A percentile compares a stretch with the other conserved stretches of the same genome.
phyloP scores from a whole-genome alignment of 2,888 invertebrate species.

The Cryptocephalus primarius region DNA sequence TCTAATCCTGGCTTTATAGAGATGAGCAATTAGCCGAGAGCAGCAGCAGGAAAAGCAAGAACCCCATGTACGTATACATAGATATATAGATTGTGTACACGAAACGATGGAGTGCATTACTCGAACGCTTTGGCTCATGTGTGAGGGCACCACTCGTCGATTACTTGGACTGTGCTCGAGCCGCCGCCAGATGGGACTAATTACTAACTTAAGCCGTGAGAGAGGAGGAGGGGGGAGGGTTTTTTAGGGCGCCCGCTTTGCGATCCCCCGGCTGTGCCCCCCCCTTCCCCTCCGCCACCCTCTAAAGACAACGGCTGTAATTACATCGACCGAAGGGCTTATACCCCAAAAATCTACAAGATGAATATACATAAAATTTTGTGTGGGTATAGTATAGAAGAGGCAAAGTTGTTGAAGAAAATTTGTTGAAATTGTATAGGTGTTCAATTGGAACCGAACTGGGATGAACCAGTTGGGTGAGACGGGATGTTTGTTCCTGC shows the following conservation, averaged over 20 bases:
- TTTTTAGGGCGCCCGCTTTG: not conserved
- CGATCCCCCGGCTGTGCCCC: slow-evolving; percentile 6
- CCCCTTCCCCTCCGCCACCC: slow-evolving; percentile 4
- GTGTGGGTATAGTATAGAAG: too few relatives aligned
- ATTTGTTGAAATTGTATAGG: too few relatives aligned
- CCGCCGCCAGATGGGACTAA: slow-evolving; percentile 40
- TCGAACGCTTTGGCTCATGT: slow-evolving; percentile 34
- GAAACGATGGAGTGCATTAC: slow-evolving; percentile 25
- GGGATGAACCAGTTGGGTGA: too few relatives aligned
- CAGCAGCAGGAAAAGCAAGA: not conserved
- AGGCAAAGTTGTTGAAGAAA: too few relatives aligned
- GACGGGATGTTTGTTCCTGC: too few relatives aligned
- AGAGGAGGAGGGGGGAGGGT: not conserved
- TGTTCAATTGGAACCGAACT: too few relatives aligned
- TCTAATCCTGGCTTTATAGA: slow-evolving; percentile 34
- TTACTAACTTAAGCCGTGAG: slow-evolving; percentile 36
- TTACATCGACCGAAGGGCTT: too few relatives aligned
- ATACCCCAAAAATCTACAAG: too few relatives aligned
- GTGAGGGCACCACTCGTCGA: slow-evolving; percentile 38
- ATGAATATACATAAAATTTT: too few relatives aligned
- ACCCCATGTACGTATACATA: too few relatives aligned
- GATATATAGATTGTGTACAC: not conserved
- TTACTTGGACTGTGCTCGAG: slow-evolving; percentile 35
- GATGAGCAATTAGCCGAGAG: slow-evolving; percentile 33
- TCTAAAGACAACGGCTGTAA: not conserved